These are phyloP conservation scores for silkworm (Bombyx mori) DNA, from an alignment of 1,140 invertebrate genomes.

Conservation along the genomic window DNA sequence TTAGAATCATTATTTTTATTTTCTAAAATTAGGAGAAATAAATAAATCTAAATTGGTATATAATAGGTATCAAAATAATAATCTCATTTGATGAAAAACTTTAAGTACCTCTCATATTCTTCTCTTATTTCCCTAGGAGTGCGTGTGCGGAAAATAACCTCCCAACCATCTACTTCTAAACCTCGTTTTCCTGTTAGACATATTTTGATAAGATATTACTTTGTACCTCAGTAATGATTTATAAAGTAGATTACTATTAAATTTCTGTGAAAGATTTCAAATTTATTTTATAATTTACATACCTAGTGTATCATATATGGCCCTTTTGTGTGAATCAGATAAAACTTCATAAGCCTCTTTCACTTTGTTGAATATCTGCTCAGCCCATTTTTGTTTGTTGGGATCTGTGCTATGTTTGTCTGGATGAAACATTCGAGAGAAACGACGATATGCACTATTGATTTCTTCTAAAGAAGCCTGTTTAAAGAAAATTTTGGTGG, in stretches of 20 bases:
- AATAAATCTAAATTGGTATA: neutral
- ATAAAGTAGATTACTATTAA: neutral
- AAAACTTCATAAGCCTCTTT: conserved; percentile 94
- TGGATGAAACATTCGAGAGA: conserved; percentile 94
- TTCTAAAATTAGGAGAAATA: neutral
- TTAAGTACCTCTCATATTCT: conserved; percentile 85
- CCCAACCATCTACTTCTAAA: conserved; percentile 92
- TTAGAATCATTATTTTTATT: neutral
- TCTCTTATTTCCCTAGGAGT: conserved; percentile 95
- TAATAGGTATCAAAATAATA: neutral
- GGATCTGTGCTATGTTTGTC: conserved; percentile 90
- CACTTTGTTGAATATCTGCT: conserved; percentile 91
- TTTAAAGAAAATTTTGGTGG: neutral
- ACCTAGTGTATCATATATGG: conserved; percentile 71
- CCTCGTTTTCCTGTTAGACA: conserved; percentile 74
- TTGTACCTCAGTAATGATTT: neutral
- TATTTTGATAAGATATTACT: conserved; percentile 4
- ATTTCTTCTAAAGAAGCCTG: conserved; percentile 93
- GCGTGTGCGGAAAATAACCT: conserved; percentile 89
- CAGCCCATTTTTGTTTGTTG: conserved; percentile 87
- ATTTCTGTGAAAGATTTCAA: neutral
- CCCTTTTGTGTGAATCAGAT: conserved; percentile 67
- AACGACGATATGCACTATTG: conserved; percentile 88
- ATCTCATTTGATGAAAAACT: neutral
- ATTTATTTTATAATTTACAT: conserved; percentile 12